These are phyloP conservation scores for Alethe diademata DNA, from an alignment of 2,113 vertebrate species.

Conservation along the genomic window DNA sequence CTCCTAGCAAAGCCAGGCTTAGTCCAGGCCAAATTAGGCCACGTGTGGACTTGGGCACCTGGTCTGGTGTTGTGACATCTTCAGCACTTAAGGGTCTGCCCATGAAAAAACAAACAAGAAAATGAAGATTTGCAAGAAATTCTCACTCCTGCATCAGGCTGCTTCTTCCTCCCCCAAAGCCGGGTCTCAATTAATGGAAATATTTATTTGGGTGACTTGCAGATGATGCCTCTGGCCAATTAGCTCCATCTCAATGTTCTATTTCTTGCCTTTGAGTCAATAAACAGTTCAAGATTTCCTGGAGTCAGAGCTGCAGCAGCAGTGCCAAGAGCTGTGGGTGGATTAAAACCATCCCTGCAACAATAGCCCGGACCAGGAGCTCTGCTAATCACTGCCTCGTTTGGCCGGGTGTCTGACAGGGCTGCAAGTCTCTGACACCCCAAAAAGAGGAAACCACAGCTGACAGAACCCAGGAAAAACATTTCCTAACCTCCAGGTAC, in stretches of 20 bases:
- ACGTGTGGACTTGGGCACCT: neutral
- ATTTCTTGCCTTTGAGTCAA: constrained; percentile 67
- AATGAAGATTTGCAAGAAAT: neutral
- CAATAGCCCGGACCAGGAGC: constrained; percentile 59
- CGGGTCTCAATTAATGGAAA: constrained; percentile 56
- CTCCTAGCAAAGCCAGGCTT: neutral
- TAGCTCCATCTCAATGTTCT: constrained; percentile 67
- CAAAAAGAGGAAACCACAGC: constrained; percentile 68
- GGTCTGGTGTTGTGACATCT: neutral
- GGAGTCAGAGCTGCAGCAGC: constrained; percentile 56
- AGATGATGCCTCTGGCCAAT: constrained; percentile 57
- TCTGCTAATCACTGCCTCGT: constrained; percentile 61
- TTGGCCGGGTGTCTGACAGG: constrained; percentile 46
- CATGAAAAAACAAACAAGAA: neutral
- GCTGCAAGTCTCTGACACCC: constrained; percentile 33
- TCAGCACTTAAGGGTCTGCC: neutral
- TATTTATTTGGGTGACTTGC: constrained; percentile 64
- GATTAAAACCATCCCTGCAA: constrained; percentile 77
- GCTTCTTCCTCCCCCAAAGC: constrained; percentile 13
- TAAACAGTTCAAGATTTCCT: constrained; percentile 77
- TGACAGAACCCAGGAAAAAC: constrained; percentile 63
- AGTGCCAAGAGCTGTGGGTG: constrained; percentile 70
- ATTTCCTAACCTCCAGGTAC: constrained; percentile 71
- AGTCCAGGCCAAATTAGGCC: neutral
- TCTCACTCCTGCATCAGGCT: neutral